Base-by-base conservation (phyloP, 2,888 invertebrate genomes). In the Ctenicera cuprea region DNA sequence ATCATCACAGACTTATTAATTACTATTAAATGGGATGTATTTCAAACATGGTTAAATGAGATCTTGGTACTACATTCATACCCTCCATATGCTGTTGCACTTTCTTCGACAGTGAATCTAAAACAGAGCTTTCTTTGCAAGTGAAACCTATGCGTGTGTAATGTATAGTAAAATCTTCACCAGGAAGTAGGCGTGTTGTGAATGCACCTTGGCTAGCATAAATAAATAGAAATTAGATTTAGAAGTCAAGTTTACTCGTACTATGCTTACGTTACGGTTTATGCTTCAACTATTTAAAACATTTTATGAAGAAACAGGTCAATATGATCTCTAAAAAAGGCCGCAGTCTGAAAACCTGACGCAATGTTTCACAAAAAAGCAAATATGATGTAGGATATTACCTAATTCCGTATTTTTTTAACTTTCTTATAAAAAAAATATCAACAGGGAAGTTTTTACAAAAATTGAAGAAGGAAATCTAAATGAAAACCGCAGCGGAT, bases 211-310 rank as follows among this genome's bases (percentile, higher is more conserved):
- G 54, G 54, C 62, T 67, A 70, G 71, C 71, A 74, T 74, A 75
- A 72, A 75, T 72, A 75, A 75, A 71, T 75, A 72, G 75, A 75
- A 75, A 75, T 75, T 75, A 75, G 75, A 75, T 66, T 72, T 75
- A 69, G 71, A 72, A 75, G 75, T 75, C 75, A 75, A 75, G 75
- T 75, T 75, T 72, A 75, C 75, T 72, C 64, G 65, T 61, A 65
- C 64, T 61, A 71, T 63, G 65, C 54, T 65, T 54, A 57, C 64
- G 68, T 75, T 69, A 71, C 67, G 72, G 67, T 75, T 70, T 74
- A 63, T 61, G 74, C 66, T 73, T 65, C 70, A 54, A 45, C 37
- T 71, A 66, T 65, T 71, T 74, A 74, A 33, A 4, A 65, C 61
- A 48, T 74, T 66, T 61, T 45, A 38, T 67, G 45, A 48, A 54